Evolutionary conservation across 2,797 vertebrate species (phyloP).

Genomic region (Smutsia gigantea): DNA sequence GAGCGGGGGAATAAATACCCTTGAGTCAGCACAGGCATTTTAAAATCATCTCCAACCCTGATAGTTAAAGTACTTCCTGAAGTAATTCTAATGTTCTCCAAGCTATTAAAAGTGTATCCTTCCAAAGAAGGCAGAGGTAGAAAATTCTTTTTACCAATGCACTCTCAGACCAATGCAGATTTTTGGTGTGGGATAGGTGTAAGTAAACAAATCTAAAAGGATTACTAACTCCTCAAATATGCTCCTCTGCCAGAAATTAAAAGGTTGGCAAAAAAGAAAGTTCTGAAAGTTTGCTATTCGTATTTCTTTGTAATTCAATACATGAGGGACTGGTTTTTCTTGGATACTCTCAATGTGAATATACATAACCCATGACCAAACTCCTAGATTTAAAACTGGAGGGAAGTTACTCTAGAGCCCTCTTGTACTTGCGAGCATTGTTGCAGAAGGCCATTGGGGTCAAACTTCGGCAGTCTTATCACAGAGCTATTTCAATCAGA

Average conservation of each 20-base stretch:
- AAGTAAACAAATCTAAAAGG: background rate
- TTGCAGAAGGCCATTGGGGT: background rate
- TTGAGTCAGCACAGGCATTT: background rate
- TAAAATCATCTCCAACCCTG: background rate
- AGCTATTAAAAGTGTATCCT: background rate
- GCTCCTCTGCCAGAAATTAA: background rate
- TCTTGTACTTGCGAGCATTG: background rate
- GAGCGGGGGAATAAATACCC: background rate
- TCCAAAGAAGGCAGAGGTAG: background rate
- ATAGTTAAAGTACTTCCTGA: background rate
- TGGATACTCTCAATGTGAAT: background rate
- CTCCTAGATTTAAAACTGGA: background rate
- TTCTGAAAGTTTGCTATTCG: background rate
- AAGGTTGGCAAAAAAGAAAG: background rate
- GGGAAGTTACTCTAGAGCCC: background rate
- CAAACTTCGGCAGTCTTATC: background rate
- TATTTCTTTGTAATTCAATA: background rate
- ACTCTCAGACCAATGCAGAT: background rate
- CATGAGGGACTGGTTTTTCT: background rate
- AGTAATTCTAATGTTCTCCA: background rate
- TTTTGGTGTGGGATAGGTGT: background rate
- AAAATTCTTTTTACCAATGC: background rate
- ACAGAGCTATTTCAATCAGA: background rate
- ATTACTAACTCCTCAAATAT: background rate
- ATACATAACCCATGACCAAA: background rate